Evolutionary conservation across 2,797 vertebrate species (phyloP), one percentile per base, ranked within the genome.

Genomic region (Enteromius trimaculatus): DNA sequence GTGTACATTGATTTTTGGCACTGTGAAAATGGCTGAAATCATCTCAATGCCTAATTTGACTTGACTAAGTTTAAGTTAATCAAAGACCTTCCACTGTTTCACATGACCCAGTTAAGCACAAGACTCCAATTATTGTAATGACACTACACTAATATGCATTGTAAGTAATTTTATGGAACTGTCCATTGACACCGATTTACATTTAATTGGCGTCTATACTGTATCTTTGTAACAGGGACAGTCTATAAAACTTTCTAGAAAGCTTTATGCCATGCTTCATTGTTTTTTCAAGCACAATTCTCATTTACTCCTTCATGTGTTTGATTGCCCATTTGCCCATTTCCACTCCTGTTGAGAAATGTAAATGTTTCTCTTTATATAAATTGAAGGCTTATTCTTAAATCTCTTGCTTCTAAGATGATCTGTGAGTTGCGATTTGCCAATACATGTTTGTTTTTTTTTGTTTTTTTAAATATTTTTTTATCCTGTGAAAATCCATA

Each of bases 31-130:
- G 11, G 44, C 19, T 42, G 86, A 87, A 89, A 88, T 64, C 87
- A 69, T 77, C 2, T 37, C 68, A 69, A 29, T 60, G 39, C 14
- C 81, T 81, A 89, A 49, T 82, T 82, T 84, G 55, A 81, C 65
- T 64, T 88, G 86, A 94, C 34, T 34, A 34, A 34, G 34, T 34
- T 34, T 34, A 34, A 34, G 34, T 34, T 34, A 37, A 94, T 89
- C 87, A 81, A 86, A 69, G 34, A 23, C 90, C 85, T 88, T 78
- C 68, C 86, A 74, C 74, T 79, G 55, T 80, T 26, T n/a, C 75
- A 87, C 89, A 81, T 88, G 62, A 84, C 69, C 39, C 3, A 1
- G 1, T 53, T 51, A 51, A 70, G 80, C 81, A 77, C 29, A 34
- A 58, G 37, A 79, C 23, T 84, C 34, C 83, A 51, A 75, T 88